Evolutionary conservation across 2,888 invertebrate genomes (phyloP), one percentile per base, ranked within the genome.

Genomic region (Epinotia ramella): DNA sequence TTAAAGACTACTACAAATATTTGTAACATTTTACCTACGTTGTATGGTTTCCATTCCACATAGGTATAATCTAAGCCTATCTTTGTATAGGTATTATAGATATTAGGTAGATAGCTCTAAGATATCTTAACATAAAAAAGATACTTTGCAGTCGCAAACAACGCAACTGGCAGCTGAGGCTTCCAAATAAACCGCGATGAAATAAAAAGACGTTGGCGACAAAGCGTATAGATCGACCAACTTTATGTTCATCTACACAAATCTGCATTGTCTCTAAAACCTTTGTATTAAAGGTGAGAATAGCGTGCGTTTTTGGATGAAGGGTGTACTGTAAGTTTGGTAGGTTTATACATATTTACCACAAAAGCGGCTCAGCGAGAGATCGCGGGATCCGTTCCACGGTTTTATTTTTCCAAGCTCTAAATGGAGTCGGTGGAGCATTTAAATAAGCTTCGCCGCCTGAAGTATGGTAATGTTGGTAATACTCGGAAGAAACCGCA

Each of bases 371-470:
- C 94, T 94, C 92, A 90, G 88, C 88, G 91, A 88, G 89, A 93
- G 91, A 93, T 93, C 93, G 89, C 89, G 87, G 89, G 94, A 93
- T 94, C 92, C 90, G 89, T 92, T 89, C 91, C 87, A 87, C 86
- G 85, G 92, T 94, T 94, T 94, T 94, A 94, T 94, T 94, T 94
- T 94, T 92, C 92, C 93, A 92, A 94, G 93, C 92, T 94, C 92
- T 94, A 94, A 94, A 94, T 94, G 94, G 94, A 94, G 94, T 93
- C 94, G 92, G 94, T 93, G 94, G 93, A 92, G 93, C 94, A 94
- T 94, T 94, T 94, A 94, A 94, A 94, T 94, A 94, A 94, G 93
- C 94, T 90, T 89, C 93, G 89, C 86, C 88, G 91, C 86, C 92
- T 93, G 92, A 92, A 93, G 93, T 93, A 94, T 94, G 94, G 93